Evolutionary conservation across 2,888 invertebrate species (phyloP), one percentile per base, ranked within the genome.

Genomic region (Callyntrura sp.): DNA sequence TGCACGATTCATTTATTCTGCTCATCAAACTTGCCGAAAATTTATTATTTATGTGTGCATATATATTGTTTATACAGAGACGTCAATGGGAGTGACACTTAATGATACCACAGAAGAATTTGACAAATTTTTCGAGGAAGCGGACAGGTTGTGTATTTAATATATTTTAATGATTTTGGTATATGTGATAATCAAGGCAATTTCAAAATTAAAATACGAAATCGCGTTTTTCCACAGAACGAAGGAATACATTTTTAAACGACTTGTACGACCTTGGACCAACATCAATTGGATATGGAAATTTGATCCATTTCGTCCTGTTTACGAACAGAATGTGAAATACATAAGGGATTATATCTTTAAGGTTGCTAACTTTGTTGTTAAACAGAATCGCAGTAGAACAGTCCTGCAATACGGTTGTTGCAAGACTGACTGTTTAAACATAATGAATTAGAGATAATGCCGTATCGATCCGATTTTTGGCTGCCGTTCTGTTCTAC

Each of bases 101-200:
- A 70, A 65, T 48, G 89, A 81, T 17, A 55, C 70, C 4, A 28
- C 88, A n/a, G 73, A 68, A 11, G 89, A 70, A 17, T 90, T 90
- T 60, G 85, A 90, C 14, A 85, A 57, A 23, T 90, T 90, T 73
- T 85, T 90, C 35, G 79, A 55, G 4, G 89, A 90, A 6, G 89
- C 89, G 12, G 85, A 81, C 28, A 55, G 17, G 87, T 87, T 35
- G n/a, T n/a, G n/a, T n/a, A n/a, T n/a, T 8, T n/a, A 8, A 70
- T 1, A 14, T 1, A 45, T 43, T 11, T 43, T 23, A 57, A 60
- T 82, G 14, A 65, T 57, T 68, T 28, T 6, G 0, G n/a, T n/a
- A n/a, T n/a, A n/a, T n/a, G n/a, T 65, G 35, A 35, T 35, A 35
- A 35, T 35, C 6, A 6, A 35, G 2, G 2, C 6, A 35, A 35